Conservation (phyloP, 2,797 vertebrate species). For the Muscicapa striata region DNA sequence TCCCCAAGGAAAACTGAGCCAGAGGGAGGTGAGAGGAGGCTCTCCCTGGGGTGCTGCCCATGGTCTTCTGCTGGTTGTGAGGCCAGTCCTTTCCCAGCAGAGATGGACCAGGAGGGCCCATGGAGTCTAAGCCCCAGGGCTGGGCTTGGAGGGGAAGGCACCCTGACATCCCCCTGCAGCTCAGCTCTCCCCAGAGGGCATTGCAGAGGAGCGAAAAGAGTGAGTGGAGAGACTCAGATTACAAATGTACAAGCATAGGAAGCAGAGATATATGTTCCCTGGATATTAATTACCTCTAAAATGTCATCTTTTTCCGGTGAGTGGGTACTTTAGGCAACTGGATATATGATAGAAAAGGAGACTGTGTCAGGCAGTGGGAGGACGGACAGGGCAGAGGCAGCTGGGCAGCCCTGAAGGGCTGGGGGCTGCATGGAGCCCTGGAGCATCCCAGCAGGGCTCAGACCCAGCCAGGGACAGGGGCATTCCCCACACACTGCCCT, state of each 20-base stretch:
- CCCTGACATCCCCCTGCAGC: accelerated
- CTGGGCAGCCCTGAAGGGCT: not conserved
- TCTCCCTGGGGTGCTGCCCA: not conserved
- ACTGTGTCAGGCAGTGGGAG: not conserved
- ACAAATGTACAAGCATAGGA: conserved; percentile 53
- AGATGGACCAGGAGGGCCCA: accelerated
- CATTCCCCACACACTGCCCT: not conserved
- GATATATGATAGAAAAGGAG: conserved; percentile 15
- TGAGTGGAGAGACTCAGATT: not conserved
- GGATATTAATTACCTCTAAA: conserved; percentile 59
- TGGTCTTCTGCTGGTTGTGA: not conserved
- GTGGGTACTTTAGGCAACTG: not conserved
- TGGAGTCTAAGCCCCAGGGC: accelerated
- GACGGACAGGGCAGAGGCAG: accelerated
- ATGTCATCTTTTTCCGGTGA: conserved; percentile 16
- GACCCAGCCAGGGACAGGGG: not conserved
- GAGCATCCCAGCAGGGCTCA: not conserved
- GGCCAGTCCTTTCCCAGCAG: not conserved
- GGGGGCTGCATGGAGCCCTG: accelerated
- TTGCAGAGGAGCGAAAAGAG: not conserved
- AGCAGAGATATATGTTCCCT: conserved; percentile 20
- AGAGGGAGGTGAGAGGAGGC: not conserved
- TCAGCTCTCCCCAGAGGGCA: not conserved
- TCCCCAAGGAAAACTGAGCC: accelerated
- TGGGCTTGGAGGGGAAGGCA: not conserved